These are phyloP conservation scores for Choristoneura rosaceana DNA, from an alignment of 2,888 invertebrate genomes.

Conservation along the genomic window DNA sequence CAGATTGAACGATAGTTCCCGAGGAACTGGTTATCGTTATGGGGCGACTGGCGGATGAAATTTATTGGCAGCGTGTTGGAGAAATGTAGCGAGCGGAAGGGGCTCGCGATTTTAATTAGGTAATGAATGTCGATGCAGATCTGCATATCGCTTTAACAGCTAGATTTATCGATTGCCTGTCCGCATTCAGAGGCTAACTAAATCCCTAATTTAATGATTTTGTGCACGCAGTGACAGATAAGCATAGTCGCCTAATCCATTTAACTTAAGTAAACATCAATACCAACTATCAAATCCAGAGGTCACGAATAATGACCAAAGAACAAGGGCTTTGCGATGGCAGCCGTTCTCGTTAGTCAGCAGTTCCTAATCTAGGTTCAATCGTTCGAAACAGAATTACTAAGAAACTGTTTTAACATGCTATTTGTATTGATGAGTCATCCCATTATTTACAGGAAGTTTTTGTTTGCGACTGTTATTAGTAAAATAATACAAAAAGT, in stretches of 20 bases:
- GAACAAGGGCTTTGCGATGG: conserved; percentile 10
- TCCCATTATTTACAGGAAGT: not conserved
- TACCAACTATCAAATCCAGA: conserved; percentile 30
- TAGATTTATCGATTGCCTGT: conserved; percentile 82
- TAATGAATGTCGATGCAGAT: conserved; percentile 86
- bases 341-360: conserved; percentile 11
- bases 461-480: conserved; percentile 62
- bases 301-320: conserved; percentile 22
- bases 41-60: conserved; percentile 85
- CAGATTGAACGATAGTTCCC: conserved; percentile 86
- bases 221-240: conserved; percentile 54
- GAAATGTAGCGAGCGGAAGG: conserved; percentile 86
- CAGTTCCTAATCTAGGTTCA: conserved; percentile 17
- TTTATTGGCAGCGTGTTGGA: conserved; percentile 85
- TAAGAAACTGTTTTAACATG: not conserved
- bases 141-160: conserved; percentile 83
- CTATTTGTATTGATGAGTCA: conserved; percentile 5
- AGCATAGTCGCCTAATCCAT: conserved; percentile 35
- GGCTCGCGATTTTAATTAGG: conserved; percentile 86
- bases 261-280: conserved; percentile 39
- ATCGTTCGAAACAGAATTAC: conserved; percentile 9
- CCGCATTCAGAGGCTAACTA: conserved; percentile 71
- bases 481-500: conserved; percentile 75
- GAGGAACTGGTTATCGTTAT: conserved; percentile 86
- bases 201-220: conserved; percentile 66